Evolutionary conservation across 2,113 vertebrate species (phyloP).

Genomic region (Arvicanthis niloticus): DNA sequence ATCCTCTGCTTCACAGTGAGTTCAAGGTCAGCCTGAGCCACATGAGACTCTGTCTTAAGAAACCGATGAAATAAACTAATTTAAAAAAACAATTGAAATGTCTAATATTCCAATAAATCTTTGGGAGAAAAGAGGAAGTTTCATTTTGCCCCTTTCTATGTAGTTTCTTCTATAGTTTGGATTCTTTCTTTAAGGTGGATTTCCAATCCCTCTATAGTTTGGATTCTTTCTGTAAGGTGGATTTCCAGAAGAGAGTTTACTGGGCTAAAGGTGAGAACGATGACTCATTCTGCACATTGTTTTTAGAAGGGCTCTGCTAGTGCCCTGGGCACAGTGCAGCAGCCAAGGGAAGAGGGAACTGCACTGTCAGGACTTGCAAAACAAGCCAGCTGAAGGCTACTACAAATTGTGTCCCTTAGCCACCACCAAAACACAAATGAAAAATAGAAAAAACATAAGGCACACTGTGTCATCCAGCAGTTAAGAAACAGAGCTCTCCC

Average conservation of each 20-base stretch:
- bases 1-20: neutral
- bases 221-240: neutral
- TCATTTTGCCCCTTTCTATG: neutral
- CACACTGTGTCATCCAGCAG: too few species aligned
- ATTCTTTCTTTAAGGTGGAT: neutral
- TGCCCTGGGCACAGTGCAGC: neutral
- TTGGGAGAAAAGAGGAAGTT: neutral
- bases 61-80: neutral
- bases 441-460: neutral
- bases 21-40: neutral
- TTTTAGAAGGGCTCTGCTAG: neutral
- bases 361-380: neutral
- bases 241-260: neutral
- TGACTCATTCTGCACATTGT: neutral
- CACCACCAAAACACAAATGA: slow-evolving; percentile 40
- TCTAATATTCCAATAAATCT: neutral
- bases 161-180: neutral
- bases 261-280: neutral
- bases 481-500: neutral
- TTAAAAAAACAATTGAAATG: neutral
- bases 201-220: neutral
- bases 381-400: neutral
- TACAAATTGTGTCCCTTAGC: neutral
- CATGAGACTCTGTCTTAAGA: neutral
- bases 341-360: neutral